Evolutionary conservation across 2,888 invertebrate species (phyloP).

Genomic region (Keiferia lycopersicella): DNA sequence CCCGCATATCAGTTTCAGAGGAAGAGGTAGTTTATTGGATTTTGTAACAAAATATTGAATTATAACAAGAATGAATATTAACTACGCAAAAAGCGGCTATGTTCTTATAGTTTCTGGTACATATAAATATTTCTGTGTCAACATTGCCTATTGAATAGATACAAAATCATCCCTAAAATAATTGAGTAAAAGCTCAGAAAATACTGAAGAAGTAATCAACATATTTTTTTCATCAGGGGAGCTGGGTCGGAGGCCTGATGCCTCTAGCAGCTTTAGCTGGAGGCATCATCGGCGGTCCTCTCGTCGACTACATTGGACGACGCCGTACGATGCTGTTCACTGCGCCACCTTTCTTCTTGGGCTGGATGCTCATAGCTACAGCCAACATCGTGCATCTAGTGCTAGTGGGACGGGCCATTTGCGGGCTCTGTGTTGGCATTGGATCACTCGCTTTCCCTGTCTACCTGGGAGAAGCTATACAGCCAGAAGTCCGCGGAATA

Average conservation of each 20-base stretch:
- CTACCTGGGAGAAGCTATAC: conserved; percentile 96
- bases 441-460: conserved; percentile 94
- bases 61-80: neutral
- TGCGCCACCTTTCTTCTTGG: conserved; percentile 89
- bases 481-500: conserved; percentile 94
- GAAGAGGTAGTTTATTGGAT: conserved; percentile 82
- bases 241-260: conserved; percentile 95
- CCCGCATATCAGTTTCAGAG: conserved; percentile 79
- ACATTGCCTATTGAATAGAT: no score
- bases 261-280: conserved; percentile 93
- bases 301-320: conserved; percentile 93
- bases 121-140: neutral
- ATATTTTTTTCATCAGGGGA: conserved; percentile 79
- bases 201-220: neutral
- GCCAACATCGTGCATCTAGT: conserved; percentile 87
- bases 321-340: conserved; percentile 90
- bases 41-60: neutral
- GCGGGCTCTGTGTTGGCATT: conserved; percentile 94
- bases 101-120: neutral
- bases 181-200: no score
- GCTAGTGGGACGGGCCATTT: conserved; percentile 88
- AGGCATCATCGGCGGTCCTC: conserved; percentile 90
- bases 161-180: no score
- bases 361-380: conserved; percentile 91
- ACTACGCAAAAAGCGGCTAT: no score